Base-by-base conservation (phyloP, 2,113 vertebrate genomes). In the Austrofundulus limnaeus region DNA sequence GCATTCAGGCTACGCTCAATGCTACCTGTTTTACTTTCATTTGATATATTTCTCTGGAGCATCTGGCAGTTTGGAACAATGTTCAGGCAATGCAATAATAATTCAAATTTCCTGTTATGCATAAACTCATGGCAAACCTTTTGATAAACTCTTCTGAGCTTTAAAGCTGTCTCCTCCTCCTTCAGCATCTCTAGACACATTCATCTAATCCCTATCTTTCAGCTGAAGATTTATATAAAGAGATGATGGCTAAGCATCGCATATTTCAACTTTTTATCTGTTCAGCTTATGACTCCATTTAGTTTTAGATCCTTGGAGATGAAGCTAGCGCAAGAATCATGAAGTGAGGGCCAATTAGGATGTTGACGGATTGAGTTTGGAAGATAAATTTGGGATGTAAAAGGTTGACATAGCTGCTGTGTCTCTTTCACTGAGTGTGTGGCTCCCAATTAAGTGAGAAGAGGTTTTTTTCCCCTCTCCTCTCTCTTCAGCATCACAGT, bases 331-430 rank as follows among this genome's bases (percentile, higher is more conserved):
- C 83, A 75, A 84, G 81, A 87, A 90, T 89, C 87, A 89, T 87
- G 88, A 81, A 87, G 74, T 77, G 82, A 79, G 80, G 82, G 74
- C 89, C 90, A 92, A 91, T 92, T 92, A 92, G 82, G 83, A 87
- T 89, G 86, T 87, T 92, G 92, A 92, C 86, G 86, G 88, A 92
- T 92, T 92, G 91, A 92, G 89, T 92, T 92, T 88, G 79, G 72
- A 89, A 88, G 90, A 90, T 89, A 87, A 90, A 91, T 92, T 91
- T 86, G 83, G 88, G 85, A 84, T 85, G 87, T 89, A 90, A 91
- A 91, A 92, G 89, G 90, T 90, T 90, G 90, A 88, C 90, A 90
- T 86, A 81, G 85, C 88, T 84, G 86, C 86, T 89, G 87, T 88
- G 86, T 90, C 89, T 90, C 82, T 91, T 88, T 88, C 83, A 73